Conservation (phyloP, 2,113 vertebrate species). For the Hepsetus odoe region DNA sequence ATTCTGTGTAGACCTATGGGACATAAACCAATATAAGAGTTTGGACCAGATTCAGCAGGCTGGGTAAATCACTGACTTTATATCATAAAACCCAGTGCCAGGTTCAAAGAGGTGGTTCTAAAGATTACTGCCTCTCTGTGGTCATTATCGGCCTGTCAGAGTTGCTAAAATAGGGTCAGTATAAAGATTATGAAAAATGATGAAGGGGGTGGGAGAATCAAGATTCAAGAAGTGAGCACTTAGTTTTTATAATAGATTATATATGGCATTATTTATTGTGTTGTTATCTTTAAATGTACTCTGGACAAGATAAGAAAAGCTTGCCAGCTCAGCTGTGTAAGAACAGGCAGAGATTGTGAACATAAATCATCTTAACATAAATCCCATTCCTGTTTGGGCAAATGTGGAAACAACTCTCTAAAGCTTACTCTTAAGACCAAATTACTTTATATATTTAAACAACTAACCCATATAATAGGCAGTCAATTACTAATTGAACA, state of each 20-base stretch:
- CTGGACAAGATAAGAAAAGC: neutral
- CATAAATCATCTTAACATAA: neutral
- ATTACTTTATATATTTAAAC: neutral
- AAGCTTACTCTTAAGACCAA: neutral
- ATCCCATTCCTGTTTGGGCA: too few species aligned
- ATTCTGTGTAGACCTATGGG: neutral
- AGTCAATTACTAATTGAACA: too few species aligned
- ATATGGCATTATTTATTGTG: neutral
- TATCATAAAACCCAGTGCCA: neutral
- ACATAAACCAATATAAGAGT: neutral
- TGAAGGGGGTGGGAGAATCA: neutral
- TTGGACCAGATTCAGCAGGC: neutral
- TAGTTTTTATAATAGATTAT: neutral
- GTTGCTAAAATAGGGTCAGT: neutral
- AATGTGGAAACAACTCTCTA: too few species aligned
- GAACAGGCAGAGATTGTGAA: neutral
- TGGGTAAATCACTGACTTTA: neutral
- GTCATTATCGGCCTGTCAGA: slow-evolving; percentile 22
- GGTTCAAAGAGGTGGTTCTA: slow-evolving; percentile 19
- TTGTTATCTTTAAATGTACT: neutral
- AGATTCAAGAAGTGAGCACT: neutral
- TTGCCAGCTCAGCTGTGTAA: neutral
- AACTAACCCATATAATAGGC: neutral
- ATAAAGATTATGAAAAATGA: neutral
- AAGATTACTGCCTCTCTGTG: slow-evolving; percentile 3